Base-by-base conservation (phyloP, 2,797 vertebrate genomes). In the Eulemur albifrons region DNA sequence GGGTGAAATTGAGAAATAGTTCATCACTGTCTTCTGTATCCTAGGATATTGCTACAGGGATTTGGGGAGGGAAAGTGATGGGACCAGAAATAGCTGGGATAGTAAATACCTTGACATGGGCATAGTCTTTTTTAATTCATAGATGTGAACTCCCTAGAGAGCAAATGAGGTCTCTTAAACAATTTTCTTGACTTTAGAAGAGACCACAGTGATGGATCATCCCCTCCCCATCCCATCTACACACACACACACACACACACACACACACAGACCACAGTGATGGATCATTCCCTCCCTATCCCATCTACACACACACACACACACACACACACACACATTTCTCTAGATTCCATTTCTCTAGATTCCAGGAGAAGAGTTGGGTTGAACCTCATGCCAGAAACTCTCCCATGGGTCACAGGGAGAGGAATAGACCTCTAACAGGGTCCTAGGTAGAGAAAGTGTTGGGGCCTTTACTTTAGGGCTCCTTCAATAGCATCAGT, bases 141-240 rank as follows among this genome's bases (percentile, higher is more conserved):
- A 90, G 20, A 25, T n/a, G 2, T n/a, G 13, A 73, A 59, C 18
- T 50, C 40, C 9, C 65, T 59, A 85, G 20, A 40, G 17, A 77
- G 30, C 3, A 75, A 81, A 7, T 73, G 30, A 18, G 38, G 23
- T 30, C 43, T 88, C 38, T 73, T 80, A 87, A 82, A 48, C 3
- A 63, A 43, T 90, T 79, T 82, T 93, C 73, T 83, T 50, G 17
- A 88, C 52, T 52, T 94, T 76, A 61, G 32, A 94, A 63, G 50
- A 92, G 35, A 35, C 30, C 75, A 77, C 7, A 43, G 35, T 45
- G 30, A 76, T 57, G 12, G 25, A 52, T 79, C 45, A 40, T 48
- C 8, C 1, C 18, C 7, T 15, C 6, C 6, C 4, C 54, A 65
- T 7, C 0, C 23, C 12, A 13, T 30, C 40, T 25, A 9, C 2